Evolutionary conservation across 2,113 vertebrate genomes (phyloP).

Genomic region (Thunnus thynnus): DNA sequence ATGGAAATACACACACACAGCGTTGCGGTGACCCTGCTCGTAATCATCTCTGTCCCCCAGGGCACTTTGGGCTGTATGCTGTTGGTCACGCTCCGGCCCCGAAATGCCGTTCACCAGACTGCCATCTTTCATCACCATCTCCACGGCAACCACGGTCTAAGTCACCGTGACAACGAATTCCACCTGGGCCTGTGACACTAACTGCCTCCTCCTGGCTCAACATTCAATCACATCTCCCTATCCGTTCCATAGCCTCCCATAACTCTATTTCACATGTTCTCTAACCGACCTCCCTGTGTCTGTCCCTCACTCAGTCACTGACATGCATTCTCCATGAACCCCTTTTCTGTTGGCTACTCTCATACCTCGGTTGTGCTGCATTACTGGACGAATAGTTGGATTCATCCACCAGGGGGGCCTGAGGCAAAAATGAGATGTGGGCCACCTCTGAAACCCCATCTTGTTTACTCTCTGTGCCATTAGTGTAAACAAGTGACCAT

Average conservation of each 20-base stretch:
- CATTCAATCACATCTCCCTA: slow-evolving; percentile 48
- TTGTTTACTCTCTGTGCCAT: not conserved
- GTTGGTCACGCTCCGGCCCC: slow-evolving; percentile 74
- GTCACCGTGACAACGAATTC: slow-evolving; percentile 75
- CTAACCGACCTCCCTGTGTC: slow-evolving; percentile 15
- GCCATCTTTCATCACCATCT: slow-evolving; percentile 72
- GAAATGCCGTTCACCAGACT: slow-evolving; percentile 54
- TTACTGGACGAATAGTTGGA: slow-evolving; percentile 5
- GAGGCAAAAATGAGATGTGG: not conserved
- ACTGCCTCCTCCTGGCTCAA: slow-evolving; percentile 47
- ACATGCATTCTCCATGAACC: slow-evolving; percentile 11
- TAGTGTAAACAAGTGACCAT: not conserved
- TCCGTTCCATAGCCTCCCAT: slow-evolving; percentile 28
- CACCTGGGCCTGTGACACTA: slow-evolving; percentile 71
- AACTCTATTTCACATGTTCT: slow-evolving; percentile 40
- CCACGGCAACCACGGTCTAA: slow-evolving; percentile 67
- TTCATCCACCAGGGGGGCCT: not conserved
- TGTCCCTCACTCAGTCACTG: slow-evolving; percentile 34
- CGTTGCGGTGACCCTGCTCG: slow-evolving; percentile 52
- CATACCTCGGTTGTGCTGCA: slow-evolving; percentile 12
- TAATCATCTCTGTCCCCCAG: slow-evolving; percentile 53
- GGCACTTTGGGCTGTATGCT: slow-evolving; percentile 52
- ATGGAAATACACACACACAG: not conserved
- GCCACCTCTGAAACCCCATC: not conserved
- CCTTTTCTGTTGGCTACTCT: slow-evolving; percentile 10